Evolutionary conservation across 2,113 vertebrate genomes (phyloP).

Genomic region (Neomonachus schauinslandi): DNA sequence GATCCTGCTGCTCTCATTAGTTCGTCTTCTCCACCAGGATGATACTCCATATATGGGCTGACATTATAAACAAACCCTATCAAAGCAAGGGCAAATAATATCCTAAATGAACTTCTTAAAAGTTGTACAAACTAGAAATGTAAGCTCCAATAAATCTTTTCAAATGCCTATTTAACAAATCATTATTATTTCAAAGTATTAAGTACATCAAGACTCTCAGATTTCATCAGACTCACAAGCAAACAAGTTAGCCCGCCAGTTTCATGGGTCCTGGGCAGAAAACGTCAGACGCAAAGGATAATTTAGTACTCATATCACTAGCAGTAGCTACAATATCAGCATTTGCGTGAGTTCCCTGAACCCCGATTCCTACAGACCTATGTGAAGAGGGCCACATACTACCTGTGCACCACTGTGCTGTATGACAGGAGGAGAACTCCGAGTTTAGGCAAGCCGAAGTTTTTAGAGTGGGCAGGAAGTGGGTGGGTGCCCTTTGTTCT

Average conservation of each 20-base stretch:
- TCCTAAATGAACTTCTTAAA: conserved; percentile 34
- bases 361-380: not conserved
- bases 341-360: not conserved
- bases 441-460: not conserved
- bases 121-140: not conserved
- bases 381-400: not conserved
- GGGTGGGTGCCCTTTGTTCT: not conserved
- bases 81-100: conserved; percentile 61
- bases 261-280: not conserved
- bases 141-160: not conserved
- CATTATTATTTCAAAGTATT: not conserved
- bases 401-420: not conserved
- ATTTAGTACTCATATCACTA: not conserved
- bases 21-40: conserved; percentile 97
- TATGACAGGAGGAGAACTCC: not conserved
- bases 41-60: conserved; percentile 97
- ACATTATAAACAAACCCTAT: conserved; percentile 97
- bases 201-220: not conserved
- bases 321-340: not conserved
- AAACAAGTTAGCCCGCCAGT: not conserved
- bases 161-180: conserved; percentile 2
- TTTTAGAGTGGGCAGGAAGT: not conserved
- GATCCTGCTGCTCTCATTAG: conserved; percentile 96
- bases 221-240: not conserved
- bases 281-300: not conserved